Percentiles rank a stretch among this genome's conserved stretches.
Conservation (phyloP, 2,888 invertebrate species). For the Chloromyia formosa region DNA sequence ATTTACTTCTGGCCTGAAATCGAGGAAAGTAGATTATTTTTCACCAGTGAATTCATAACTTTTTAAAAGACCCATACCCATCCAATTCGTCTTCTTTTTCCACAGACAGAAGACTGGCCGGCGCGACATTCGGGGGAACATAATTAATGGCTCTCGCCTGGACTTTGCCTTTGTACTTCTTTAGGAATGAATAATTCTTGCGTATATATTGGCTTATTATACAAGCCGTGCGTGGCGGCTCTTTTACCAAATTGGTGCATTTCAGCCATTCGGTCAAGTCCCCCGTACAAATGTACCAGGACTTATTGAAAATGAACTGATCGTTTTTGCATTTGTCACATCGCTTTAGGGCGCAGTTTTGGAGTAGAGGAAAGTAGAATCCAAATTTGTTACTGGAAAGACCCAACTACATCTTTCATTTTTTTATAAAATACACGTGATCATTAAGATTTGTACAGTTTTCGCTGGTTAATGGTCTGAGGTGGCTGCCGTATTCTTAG, state of each 20-base stretch:
- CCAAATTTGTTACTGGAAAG: no score
- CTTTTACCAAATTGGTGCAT: conserved; percentile 76
- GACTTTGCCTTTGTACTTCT: conserved; percentile 68
- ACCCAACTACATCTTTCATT: no score
- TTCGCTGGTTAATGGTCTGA: no score
- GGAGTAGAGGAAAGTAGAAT: no score
- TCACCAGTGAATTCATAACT: no score
- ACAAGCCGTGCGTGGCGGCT: conserved; percentile 78
- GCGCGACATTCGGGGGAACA: conserved; percentile 64
- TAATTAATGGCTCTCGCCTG: conserved; percentile 69
- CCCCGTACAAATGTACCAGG: conserved; percentile 88
- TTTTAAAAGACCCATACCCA: conserved; percentile 55
- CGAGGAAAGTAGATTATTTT: no score
- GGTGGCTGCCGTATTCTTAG: no score
- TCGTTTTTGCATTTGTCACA: conserved; percentile 83
- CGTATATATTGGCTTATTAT: conserved; percentile 72
- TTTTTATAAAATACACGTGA: no score
- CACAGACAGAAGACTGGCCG: conserved; percentile 54
- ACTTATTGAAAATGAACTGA: conserved; percentile 74
- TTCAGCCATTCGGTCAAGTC: conserved; percentile 82
- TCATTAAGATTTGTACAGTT: no score
- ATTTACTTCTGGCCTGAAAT: conserved; percentile 72
- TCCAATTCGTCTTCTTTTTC: conserved; percentile 67
- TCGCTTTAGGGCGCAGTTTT: conserved; percentile 75
- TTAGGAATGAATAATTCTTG: conserved; percentile 68